phyloP scores from a whole-genome alignment of 1,140 invertebrate species.

The Chironomus tepperi region DNA sequence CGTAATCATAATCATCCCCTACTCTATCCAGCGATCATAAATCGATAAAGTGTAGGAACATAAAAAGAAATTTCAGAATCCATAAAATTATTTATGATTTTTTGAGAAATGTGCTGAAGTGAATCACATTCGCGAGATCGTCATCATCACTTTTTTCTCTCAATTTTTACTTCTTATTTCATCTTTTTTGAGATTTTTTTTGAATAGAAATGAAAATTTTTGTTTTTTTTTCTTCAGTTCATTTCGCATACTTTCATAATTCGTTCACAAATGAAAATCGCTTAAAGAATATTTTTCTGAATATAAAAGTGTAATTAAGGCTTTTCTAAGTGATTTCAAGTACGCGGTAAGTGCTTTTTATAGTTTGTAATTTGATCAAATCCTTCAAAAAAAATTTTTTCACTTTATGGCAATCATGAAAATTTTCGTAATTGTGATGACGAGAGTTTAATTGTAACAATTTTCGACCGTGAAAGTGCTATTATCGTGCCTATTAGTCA shows the following conservation, averaged over 20 bases:
- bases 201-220: background rate
- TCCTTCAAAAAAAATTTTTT: no score
- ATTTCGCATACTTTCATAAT: slow-evolving; percentile 23
- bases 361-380: no score
- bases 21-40: background rate
- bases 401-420: no score
- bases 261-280: slow-evolving; percentile 18
- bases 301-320: background rate
- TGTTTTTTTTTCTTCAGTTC: slow-evolving; percentile 21
- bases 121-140: background rate
- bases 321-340: slow-evolving; percentile 11
- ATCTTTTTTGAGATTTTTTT: background rate
- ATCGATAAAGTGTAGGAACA: background rate
- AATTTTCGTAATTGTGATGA: no score
- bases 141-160: background rate
- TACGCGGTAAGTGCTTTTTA: background rate
- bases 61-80: background rate
- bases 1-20: background rate
- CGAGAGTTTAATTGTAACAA: no score
- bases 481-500: background rate
- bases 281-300: background rate
- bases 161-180: background rate
- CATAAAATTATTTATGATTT: background rate
- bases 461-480: background rate
- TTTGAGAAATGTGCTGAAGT: background rate